Evolutionary conservation across 1,140 invertebrate genomes (phyloP).

Genomic region (Tetramorium parvispinum): DNA sequence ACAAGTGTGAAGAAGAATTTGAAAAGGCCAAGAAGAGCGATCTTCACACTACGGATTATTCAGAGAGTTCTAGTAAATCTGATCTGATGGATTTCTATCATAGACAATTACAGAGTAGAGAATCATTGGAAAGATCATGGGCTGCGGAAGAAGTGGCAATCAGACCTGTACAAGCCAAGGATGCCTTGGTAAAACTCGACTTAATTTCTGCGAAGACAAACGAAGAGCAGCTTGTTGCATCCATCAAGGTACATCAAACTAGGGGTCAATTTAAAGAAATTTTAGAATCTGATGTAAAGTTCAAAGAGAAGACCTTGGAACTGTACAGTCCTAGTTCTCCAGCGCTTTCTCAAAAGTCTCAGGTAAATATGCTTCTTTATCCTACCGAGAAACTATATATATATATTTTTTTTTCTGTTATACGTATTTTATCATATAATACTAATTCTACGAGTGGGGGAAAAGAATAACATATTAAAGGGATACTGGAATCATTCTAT

Average conservation of each 20-base stretch:
- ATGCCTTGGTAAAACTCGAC: not conserved
- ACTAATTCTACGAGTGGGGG: too few relatives aligned
- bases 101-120: slow-evolving; percentile 71
- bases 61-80: slow-evolving; percentile 24
- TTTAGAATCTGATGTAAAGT: slow-evolving; percentile 53
- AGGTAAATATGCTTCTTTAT: slow-evolving; percentile 60
- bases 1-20: slow-evolving; percentile 55
- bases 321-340: slow-evolving; percentile 82
- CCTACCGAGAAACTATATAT: too few relatives aligned
- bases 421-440: too few relatives aligned
- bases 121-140: slow-evolving; percentile 73
- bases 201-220: slow-evolving; percentile 23
- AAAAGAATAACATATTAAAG: not conserved
- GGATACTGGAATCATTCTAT: too few relatives aligned
- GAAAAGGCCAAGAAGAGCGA: slow-evolving; percentile 40
- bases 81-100: slow-evolving; percentile 72
- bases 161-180: not conserved
- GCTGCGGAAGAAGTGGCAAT: slow-evolving; percentile 63
- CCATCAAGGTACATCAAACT: slow-evolving; percentile 19
- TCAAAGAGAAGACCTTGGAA: slow-evolving; percentile 63
- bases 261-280: slow-evolving; percentile 47
- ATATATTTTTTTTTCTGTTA: too few relatives aligned
- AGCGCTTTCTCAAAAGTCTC: slow-evolving; percentile 79
- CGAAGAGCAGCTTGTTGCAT: not conserved
- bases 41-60: slow-evolving; percentile 20